Conservation (phyloP, 2,113 vertebrate genomes). For the Puma concolor region DNA sequence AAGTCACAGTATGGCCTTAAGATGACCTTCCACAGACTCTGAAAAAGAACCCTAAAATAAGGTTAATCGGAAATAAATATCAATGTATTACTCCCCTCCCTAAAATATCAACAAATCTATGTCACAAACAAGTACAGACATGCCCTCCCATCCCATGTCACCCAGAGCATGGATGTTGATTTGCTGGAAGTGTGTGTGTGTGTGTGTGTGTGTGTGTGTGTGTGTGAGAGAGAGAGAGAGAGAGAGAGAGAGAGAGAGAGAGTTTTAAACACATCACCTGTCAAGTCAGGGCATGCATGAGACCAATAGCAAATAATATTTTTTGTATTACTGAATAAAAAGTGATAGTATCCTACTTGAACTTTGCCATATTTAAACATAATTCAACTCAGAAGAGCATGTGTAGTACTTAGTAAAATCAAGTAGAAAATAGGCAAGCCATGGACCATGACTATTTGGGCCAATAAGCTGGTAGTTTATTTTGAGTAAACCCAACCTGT, state of each 20-base stretch:
- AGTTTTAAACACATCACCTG: constrained; percentile 4
- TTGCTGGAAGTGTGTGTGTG: constrained; percentile 19
- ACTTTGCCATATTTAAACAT: neutral
- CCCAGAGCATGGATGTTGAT: neutral
- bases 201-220: neutral
- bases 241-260: neutral
- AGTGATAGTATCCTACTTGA: constrained; percentile 6
- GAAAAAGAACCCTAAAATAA: constrained; percentile 8
- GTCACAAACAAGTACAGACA: constrained; percentile 52
- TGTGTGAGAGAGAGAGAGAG: no score
- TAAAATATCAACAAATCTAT: constrained; percentile 5
- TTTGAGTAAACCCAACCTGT: neutral
- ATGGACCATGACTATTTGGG: neutral
- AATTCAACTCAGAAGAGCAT: constrained; percentile 8
- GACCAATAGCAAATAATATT: neutral
- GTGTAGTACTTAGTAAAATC: neutral
- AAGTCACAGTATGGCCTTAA: neutral
- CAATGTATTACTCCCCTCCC: neutral
- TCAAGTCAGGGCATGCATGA: constrained; percentile 62
- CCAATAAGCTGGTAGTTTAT: neutral
- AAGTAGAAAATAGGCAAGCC: neutral
- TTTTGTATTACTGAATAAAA: constrained; percentile 29
- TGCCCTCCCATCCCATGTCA: neutral
- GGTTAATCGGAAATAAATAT: neutral
- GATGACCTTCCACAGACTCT: neutral